A percentile compares a stretch with the other conserved stretches of the same genome.
phyloP scores from a whole-genome alignment of 2,113 vertebrate genomes.

The Atrichornis clamosus region DNA sequence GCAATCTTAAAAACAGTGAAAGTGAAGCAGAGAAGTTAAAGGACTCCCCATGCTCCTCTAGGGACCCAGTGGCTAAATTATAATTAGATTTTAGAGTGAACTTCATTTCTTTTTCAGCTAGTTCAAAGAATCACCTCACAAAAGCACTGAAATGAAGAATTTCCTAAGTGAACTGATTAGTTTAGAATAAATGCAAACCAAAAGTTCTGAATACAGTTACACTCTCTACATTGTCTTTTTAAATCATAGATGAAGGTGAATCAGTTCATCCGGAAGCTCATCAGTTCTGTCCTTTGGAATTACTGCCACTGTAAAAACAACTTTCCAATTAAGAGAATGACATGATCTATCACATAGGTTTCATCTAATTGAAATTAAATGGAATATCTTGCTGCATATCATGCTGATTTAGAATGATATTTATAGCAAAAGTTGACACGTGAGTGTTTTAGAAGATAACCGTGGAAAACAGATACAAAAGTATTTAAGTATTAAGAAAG shows the following conservation, averaged over 20 bases:
- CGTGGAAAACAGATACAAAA: neutral
- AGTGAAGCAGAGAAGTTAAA: neutral
- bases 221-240: neutral
- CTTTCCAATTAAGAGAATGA: conserved; percentile 28
- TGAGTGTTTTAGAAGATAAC: neutral
- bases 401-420: conserved; percentile 17
- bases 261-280: neutral
- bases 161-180: neutral
- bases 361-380: conserved; percentile 46
- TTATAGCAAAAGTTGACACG: neutral
- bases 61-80: neutral
- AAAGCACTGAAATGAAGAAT: neutral
- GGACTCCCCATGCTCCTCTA: neutral
- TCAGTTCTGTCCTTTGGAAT: neutral
- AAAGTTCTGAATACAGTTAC: neutral
- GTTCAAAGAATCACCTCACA: neutral
- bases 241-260: conserved; percentile 21
- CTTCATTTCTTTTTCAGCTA: neutral
- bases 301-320: conserved; percentile 2
- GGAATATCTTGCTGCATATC: neutral
- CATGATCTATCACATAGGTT: conserved; percentile 35
- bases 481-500: neutral
- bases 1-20: neutral
- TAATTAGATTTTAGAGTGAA: neutral
- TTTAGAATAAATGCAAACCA: neutral